Evolutionary conservation across 1,140 invertebrate genomes (phyloP).

Genomic region (Pteromalus puparum): DNA sequence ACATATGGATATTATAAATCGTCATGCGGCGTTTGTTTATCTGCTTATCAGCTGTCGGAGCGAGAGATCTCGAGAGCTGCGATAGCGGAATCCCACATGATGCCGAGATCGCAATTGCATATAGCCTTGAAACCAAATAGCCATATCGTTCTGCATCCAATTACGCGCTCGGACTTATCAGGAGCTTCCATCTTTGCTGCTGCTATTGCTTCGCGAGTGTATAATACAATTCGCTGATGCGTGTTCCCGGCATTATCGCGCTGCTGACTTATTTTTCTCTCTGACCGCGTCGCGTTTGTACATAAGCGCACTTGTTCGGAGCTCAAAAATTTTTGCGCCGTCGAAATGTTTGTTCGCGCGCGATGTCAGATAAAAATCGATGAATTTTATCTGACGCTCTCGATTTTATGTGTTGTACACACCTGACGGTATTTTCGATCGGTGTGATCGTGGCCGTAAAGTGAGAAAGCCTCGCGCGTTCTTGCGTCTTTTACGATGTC

Average conservation of each 20-base stretch:
- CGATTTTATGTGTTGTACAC: too few species aligned
- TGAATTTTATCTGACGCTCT: background rate
- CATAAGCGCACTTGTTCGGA: too few species aligned
- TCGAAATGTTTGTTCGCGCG: background rate
- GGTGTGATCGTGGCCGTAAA: background rate
- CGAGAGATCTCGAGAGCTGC: background rate
- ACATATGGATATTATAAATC: too few species aligned
- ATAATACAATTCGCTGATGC: background rate
- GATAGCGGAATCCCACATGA: background rate
- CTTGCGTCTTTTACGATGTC: background rate
- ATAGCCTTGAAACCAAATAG: conserved; percentile 41
- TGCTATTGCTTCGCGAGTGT: conserved; percentile 35
- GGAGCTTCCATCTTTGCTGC: conserved; percentile 30
- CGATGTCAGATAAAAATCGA: background rate
- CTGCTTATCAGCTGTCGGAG: background rate
- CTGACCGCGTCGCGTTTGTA: too few species aligned
- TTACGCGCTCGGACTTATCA: conserved; percentile 48
- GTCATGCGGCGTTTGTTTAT: background rate
- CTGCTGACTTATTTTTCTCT: background rate
- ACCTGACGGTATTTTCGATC: too few species aligned
- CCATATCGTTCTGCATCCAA: conserved; percentile 35
- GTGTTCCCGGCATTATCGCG: background rate
- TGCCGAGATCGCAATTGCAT: conserved; percentile 42
- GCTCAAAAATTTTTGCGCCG: too few species aligned
- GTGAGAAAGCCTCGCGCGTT: background rate